These are phyloP conservation scores for Danio albolineatus DNA, from an alignment of 2,797 vertebrate species.

Conservation along the genomic window DNA sequence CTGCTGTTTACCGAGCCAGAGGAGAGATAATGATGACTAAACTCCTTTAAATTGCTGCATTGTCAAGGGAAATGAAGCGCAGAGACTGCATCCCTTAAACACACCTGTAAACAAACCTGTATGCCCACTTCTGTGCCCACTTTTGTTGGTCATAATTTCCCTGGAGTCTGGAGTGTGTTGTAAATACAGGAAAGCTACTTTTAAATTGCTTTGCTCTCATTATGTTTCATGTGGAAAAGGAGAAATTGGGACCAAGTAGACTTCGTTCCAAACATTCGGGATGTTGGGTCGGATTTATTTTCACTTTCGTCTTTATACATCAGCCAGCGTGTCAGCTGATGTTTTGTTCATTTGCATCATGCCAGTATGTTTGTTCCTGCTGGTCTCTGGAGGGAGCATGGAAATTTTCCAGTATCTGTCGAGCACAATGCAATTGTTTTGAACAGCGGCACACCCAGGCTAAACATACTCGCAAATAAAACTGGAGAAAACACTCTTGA, in stretches of 20 bases:
- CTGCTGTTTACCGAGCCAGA: not conserved
- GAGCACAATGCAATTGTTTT: constrained; percentile 42
- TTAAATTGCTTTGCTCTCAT: not conserved
- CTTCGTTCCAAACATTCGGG: not conserved
- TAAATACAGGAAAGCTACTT: not conserved
- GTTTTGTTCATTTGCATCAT: constrained; percentile 35
- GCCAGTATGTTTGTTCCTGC: constrained; percentile 38
- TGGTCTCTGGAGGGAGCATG: constrained; percentile 26
- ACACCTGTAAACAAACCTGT: constrained; percentile 30
- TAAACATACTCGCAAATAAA: not conserved
- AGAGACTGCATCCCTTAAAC: not conserved
- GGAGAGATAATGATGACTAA: constrained; percentile 6
- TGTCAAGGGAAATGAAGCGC: not conserved
- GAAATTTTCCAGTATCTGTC: constrained; percentile 43
- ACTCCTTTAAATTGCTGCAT: constrained; percentile 25
- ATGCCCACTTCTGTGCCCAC: not conserved
- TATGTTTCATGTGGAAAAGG: not conserved
- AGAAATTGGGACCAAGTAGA: not conserved
- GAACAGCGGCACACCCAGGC: constrained; percentile 9
- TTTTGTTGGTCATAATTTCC: constrained; percentile 19
- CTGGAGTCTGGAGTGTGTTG: not conserved
- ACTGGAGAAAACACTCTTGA: not conserved
- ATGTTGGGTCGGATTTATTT: not conserved
- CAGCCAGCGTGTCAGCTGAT: constrained; percentile 6
- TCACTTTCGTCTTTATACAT: constrained; percentile 3